These are phyloP conservation scores for Cirrhinus mrigala DNA, from an alignment of 2,797 vertebrate species.

Conservation along the genomic window DNA sequence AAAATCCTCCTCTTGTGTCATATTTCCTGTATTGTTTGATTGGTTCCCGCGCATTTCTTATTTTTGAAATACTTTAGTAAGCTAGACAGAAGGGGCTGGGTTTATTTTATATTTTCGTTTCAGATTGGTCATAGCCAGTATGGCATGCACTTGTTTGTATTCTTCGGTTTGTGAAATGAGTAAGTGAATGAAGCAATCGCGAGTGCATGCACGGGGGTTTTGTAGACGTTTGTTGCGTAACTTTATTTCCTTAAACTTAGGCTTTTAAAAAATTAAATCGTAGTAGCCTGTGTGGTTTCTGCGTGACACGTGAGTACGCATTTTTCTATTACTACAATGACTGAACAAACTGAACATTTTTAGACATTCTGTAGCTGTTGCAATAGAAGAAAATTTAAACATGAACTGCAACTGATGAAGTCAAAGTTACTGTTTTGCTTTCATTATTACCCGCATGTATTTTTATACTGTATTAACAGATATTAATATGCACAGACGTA, in stretches of 20 bases:
- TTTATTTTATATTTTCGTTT: too few relatives aligned
- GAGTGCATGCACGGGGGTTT: not conserved
- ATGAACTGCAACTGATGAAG: not conserved
- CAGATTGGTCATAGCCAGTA: too few relatives aligned
- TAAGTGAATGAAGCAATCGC: not conserved
- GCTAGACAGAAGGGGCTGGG: not conserved
- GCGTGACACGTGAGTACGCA: not conserved
- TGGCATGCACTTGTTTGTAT: not conserved
- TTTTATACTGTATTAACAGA: not conserved
- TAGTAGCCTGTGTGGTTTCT: not conserved
- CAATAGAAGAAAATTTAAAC: not conserved
- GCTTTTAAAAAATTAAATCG: not conserved
- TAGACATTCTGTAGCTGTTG: not conserved
- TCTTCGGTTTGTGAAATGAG: too few relatives aligned
- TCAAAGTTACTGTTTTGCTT: not conserved
- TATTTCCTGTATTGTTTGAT: not conserved
- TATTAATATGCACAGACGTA: not conserved
- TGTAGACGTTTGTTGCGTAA: not conserved
- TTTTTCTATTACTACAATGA: not conserved
- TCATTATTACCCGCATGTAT: not conserved
- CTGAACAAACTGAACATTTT: not conserved
- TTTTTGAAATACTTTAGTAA: too few relatives aligned
- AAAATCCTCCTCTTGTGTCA: not conserved
- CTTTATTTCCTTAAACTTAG: not conserved
- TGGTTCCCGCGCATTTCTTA: not conserved